A percentile compares a stretch with the other conserved stretches of the same genome.
Evolutionary conservation across 1,140 invertebrate genomes (phyloP).

Genomic region (Maniola jurtina): DNA sequence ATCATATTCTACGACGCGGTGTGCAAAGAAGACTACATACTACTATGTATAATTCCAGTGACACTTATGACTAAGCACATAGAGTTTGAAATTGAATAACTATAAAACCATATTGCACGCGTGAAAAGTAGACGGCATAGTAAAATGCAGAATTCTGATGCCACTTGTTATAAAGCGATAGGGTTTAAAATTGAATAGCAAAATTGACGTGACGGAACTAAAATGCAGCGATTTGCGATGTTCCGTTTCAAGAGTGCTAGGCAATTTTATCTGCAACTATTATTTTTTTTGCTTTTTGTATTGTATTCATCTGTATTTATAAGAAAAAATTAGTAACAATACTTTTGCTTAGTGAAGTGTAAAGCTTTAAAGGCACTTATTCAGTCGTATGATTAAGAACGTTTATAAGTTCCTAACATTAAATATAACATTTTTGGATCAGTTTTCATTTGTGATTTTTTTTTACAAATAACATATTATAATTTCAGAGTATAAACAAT

Average conservation of each 20-base stretch:
- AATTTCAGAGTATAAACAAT: too few relatives aligned
- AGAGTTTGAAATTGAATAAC: slow-evolving; percentile 28
- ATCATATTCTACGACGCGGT: slow-evolving; percentile 42
- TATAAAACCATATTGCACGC: not conserved
- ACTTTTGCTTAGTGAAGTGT: too few relatives aligned
- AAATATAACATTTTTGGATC: too few relatives aligned
- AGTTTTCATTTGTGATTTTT: too few relatives aligned
- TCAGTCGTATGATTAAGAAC: too few relatives aligned
- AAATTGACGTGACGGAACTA: not conserved
- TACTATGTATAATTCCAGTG: not conserved
- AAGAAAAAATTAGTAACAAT: too few relatives aligned
- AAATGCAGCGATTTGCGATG: slow-evolving; percentile 21
- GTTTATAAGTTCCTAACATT: too few relatives aligned
- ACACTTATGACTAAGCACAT: slow-evolving; percentile 8
- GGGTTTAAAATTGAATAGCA: slow-evolving; percentile 21
- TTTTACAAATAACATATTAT: too few relatives aligned
- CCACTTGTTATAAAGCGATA: slow-evolving; percentile 15
- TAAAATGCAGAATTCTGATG: not conserved
- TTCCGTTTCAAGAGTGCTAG: slow-evolving; percentile 42
- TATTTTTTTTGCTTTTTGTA: too few relatives aligned
- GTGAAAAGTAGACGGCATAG: slow-evolving; percentile 41
- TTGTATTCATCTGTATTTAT: too few relatives aligned
- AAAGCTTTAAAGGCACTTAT: too few relatives aligned
- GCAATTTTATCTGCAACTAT: slow-evolving; percentile 40
- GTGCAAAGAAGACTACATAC: slow-evolving; percentile 40